Percentiles rank a stretch among this genome's conserved stretches.
These are phyloP conservation scores for Campaea margaritaria DNA, from an alignment of 2,888 invertebrate species.

Conservation along the genomic window DNA sequence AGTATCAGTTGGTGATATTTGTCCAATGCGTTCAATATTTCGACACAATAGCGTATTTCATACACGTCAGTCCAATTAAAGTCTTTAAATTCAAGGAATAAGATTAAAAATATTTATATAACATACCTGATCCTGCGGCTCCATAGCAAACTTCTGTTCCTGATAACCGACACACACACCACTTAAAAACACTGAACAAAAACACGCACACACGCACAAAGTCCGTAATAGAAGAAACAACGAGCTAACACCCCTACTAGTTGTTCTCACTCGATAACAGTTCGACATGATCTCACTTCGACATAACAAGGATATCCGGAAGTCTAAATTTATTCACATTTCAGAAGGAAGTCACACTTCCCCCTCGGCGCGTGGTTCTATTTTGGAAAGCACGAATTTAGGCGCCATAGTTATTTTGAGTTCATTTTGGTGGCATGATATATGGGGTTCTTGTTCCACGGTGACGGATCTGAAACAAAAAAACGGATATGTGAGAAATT, in stretches of 20 bases:
- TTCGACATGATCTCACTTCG: constrained; percentile 60
- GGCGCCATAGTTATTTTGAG: constrained; percentile 72
- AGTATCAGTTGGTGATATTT: too few relatives aligned
- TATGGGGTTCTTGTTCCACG: constrained; percentile 7
- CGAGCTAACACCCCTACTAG: constrained; percentile 71
- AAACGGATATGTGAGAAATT: constrained; percentile 8
- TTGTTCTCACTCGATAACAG: constrained; percentile 59
- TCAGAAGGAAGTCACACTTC: constrained; percentile 67
- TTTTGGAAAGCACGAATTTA: constrained; percentile 55
- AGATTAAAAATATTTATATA: neutral
- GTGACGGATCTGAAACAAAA: constrained; percentile 41
- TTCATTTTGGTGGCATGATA: constrained; percentile 30
- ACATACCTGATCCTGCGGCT: constrained; percentile 92
- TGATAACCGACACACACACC: constrained; percentile 69
- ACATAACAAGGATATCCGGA: constrained; percentile 67
- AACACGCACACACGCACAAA: constrained; percentile 43
- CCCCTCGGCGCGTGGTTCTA: constrained; percentile 57
- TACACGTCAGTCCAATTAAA: too few relatives aligned
- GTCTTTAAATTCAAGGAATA: too few relatives aligned
- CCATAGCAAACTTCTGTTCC: constrained; percentile 95
- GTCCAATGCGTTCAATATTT: too few relatives aligned
- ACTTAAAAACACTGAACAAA: constrained; percentile 54
- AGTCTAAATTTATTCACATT: constrained; percentile 66
- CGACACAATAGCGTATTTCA: too few relatives aligned
- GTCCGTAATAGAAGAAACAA: constrained; percentile 77